phyloP scores from a whole-genome alignment of 2,797 vertebrate genomes.

The Takifugu ocellatus region DNA sequence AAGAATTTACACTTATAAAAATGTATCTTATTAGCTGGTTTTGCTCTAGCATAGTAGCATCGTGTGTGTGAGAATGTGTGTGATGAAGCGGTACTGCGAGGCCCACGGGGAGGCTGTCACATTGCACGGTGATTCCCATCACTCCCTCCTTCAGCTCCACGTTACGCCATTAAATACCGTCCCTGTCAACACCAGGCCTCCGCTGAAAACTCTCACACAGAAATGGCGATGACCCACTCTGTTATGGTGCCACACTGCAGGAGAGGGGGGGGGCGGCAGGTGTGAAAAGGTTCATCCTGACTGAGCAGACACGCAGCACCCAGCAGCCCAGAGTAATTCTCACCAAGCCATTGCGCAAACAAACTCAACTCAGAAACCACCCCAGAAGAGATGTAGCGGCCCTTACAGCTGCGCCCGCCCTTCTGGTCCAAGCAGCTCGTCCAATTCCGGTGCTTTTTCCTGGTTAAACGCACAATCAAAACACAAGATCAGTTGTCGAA shows the following conservation, averaged over 20 bases:
- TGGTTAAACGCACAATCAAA: too few relatives aligned
- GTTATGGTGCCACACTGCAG: constrained; percentile 47
- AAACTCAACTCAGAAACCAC: constrained; percentile 8
- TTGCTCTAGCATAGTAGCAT: constrained; percentile 15
- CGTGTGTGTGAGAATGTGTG: constrained; percentile 16
- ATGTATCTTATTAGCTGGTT: constrained; percentile 1
- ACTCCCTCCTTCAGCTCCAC: constrained; percentile 25
- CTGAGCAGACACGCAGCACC: constrained; percentile 11
- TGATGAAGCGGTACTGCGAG: constrained; percentile 23
- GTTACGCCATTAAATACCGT: constrained; percentile 28
- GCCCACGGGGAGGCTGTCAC: constrained; percentile 34
- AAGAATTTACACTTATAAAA: constrained; percentile 26
- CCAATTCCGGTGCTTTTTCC: too few relatives aligned
- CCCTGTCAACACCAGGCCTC: constrained; percentile 54
- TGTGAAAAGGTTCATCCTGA: constrained; percentile 66
- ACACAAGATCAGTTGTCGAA: too few relatives aligned
- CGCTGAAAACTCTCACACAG: constrained; percentile 11
- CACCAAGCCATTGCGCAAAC: constrained; percentile 30
- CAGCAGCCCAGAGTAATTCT: constrained; percentile 59
- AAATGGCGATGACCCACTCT: constrained; percentile 33
- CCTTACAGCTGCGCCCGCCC: too few relatives aligned
- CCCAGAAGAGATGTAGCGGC: too few relatives aligned
- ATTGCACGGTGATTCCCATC: constrained; percentile 40
- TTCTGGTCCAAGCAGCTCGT: constrained; percentile 1
- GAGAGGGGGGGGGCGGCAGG: constrained; percentile 51